A percentile compares a stretch with the other conserved stretches of the same genome.
Evolutionary conservation across 2,888 invertebrate species (phyloP).

Genomic region (Tetheella fluctuosa): DNA sequence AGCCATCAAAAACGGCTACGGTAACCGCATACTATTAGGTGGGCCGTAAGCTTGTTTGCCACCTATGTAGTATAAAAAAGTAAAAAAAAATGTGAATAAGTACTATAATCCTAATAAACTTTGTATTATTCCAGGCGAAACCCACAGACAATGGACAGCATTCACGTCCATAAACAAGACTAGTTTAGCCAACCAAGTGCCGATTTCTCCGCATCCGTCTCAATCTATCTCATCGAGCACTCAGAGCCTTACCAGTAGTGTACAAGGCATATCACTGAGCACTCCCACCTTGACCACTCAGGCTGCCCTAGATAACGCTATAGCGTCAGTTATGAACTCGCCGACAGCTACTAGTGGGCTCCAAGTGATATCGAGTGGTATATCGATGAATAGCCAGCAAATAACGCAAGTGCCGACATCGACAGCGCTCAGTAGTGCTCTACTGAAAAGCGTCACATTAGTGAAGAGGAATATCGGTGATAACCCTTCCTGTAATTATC

Average conservation of each 20-base stretch:
- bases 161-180: conserved; percentile 64
- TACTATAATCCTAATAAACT: too few species aligned
- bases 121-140: conserved; percentile 53
- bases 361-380: conserved; percentile 73
- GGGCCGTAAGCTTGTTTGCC: too few species aligned
- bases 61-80: too few species aligned
- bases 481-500: conserved; percentile 62
- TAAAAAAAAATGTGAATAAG: too few species aligned
- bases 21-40: too few species aligned
- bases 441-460: conserved; percentile 74
- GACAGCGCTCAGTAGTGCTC: conserved; percentile 53
- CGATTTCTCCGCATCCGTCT: conserved; percentile 57
- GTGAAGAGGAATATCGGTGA: conserved; percentile 72
- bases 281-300: conserved; percentile 65
- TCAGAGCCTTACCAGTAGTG: conserved; percentile 70
- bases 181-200: conserved; percentile 48
- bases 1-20: too few species aligned
- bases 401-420: conserved; percentile 47
- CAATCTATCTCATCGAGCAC: conserved; percentile 53
- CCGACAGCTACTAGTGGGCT: conserved; percentile 60
- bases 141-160: conserved; percentile 72
- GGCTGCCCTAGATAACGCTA: conserved; percentile 71
- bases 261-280: conserved; percentile 72
- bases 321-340: conserved; percentile 75
- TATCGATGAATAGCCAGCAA: conserved; percentile 52